Evolutionary conservation across 2,113 vertebrate genomes (phyloP), one percentile per base, ranked within the genome.

Genomic region (Microtus ochrogaster): DNA sequence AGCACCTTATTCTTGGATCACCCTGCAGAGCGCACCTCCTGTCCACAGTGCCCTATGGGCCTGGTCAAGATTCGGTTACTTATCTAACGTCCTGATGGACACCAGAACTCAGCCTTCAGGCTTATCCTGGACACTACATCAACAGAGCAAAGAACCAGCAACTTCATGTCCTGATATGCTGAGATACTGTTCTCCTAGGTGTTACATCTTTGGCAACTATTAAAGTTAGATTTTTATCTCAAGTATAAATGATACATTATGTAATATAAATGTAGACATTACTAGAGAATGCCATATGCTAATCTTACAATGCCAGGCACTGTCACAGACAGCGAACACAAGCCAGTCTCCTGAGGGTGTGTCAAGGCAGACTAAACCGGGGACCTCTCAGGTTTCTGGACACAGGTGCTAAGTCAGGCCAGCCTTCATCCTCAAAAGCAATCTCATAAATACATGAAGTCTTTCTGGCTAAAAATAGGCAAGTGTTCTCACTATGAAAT

Each of bases 61-160:
- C 91, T 49, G 41, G 36, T 70, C 49, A 89, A 83, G 61, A 83
- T 12, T 70, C 3, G 26, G 61, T 16, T 66, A 30, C 10, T 81
- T 74, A 81, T 22, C 39, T 2, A 68, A 74, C 17, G 55, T 36
- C 44, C 68, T 61, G 66, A 87, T 39, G 41, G 3, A 90, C 33
- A 82, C 95, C 61, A 74, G 36, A 81, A 76, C 77, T 92, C 79
- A 76, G 73, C 66, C 77, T n/a, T 81, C 77, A 63, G 88, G 49
- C 33, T 82, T 9, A 84, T n/a, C 63, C 58, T 4, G 17, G 24
- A 70, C 7, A 74, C 72, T 12, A 1, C 13, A 85, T 79, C 55
- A 91, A 81, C 17, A 58, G 55, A 58, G 55, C 55, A 58, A 63
- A 44, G 52, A 68, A 92, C 76, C 90, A 85, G 68, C 24, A 13